Percentiles rank a stretch among this genome's conserved stretches.
Conservation (phyloP, 2,888 invertebrate genomes). For the Unio delphinus region DNA sequence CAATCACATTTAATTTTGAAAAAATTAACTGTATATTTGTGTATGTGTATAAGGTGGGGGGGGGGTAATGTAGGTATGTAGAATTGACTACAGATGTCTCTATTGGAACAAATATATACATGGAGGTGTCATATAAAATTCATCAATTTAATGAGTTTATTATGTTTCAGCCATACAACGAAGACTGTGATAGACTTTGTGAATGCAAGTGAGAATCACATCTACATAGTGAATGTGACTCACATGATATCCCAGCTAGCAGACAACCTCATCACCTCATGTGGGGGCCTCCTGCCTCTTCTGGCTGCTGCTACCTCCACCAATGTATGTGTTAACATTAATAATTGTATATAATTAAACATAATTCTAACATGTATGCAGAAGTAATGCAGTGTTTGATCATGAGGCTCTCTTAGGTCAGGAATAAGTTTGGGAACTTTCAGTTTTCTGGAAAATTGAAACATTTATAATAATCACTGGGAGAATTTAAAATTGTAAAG, state of each 20-base stretch:
- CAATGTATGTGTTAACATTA: slow-evolving; percentile 82
- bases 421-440: too few relatives aligned
- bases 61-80: too few relatives aligned
- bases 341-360: neutral
- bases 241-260: slow-evolving; percentile 99
- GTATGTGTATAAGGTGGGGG: too few relatives aligned
- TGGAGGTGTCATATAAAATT: too few relatives aligned
- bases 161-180: slow-evolving; percentile 86
- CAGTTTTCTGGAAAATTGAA: too few relatives aligned
- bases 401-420: too few relatives aligned
- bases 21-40: too few relatives aligned
- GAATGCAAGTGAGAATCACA: slow-evolving; percentile 97
- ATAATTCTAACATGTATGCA: neutral
- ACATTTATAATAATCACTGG: too few relatives aligned
- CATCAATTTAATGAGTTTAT: neutral
- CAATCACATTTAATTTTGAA: too few relatives aligned
- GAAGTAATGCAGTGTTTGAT: neutral
- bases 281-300: slow-evolving; percentile 95
- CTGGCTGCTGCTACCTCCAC: slow-evolving; percentile 98
- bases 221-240: slow-evolving; percentile 99
- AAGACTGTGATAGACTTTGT: slow-evolving; percentile 98
- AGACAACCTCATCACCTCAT: slow-evolving; percentile 98
- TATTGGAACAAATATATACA: too few relatives aligned
- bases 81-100: too few relatives aligned
- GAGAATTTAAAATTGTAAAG: too few relatives aligned